These are phyloP conservation scores for Gnatocerus cornutus DNA, from an alignment of 2,888 invertebrate genomes.

Conservation along the genomic window DNA sequence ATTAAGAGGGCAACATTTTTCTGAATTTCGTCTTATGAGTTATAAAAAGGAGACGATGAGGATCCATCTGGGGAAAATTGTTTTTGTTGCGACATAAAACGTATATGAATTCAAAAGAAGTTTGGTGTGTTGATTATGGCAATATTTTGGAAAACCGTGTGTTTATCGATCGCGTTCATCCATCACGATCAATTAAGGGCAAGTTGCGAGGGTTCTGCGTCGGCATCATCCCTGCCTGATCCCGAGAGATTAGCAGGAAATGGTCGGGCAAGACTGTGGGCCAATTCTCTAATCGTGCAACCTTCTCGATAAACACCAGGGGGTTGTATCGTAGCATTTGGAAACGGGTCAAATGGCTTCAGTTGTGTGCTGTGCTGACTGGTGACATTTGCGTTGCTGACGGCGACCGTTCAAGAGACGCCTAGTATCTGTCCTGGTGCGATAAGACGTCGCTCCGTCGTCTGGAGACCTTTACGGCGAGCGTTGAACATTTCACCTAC, in stretches of 20 bases:
- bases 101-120: no score
- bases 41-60: no score
- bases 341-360: constrained; percentile 41
- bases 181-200: constrained; percentile 14
- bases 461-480: constrained; percentile 40
- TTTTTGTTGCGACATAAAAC: background rate
- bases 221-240: constrained; percentile 26
- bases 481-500: constrained; percentile 45
- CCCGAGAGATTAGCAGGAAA: constrained; percentile 40
- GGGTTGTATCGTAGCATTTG: constrained; percentile 41
- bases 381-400: constrained; percentile 42
- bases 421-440: constrained; percentile 35
- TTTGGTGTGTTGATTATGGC: no score
- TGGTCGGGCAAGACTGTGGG: constrained; percentile 28
- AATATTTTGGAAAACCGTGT: background rate
- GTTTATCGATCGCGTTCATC: constrained; percentile 7
- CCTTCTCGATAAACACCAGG: constrained; percentile 42
- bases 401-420: constrained; percentile 38
- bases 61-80: no score
- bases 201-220: constrained; percentile 16
- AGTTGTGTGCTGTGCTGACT: constrained; percentile 39
- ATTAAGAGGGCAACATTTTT: background rate
- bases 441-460: constrained; percentile 42
- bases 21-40: background rate
- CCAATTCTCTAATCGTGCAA: constrained; percentile 39